Evolutionary conservation across 2,888 invertebrate genomes (phyloP).

Genomic region (Zaprionus bogoriensis): DNA sequence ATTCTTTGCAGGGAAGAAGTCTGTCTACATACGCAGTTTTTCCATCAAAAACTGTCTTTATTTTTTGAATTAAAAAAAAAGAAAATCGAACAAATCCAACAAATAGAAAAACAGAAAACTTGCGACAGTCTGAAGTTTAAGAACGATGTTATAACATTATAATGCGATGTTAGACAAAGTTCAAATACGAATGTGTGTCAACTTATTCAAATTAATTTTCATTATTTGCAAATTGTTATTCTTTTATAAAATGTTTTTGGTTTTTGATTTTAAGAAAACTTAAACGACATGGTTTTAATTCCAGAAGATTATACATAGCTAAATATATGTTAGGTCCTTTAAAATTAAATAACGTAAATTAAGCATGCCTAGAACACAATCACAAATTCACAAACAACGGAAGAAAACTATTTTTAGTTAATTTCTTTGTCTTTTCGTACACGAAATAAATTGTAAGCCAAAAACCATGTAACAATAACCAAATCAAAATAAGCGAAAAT

Average conservation of each 20-base stretch:
- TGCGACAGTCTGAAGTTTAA: slow-evolving; percentile 32
- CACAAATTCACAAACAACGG: slow-evolving; percentile 27
- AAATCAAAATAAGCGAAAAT: slow-evolving; percentile 39
- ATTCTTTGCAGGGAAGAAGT: slow-evolving; percentile 56
- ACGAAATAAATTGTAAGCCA: slow-evolving; percentile 11
- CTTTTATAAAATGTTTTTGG: slow-evolving; percentile 17
- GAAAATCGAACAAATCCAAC: slow-evolving; percentile 22
- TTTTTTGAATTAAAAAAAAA: too few species aligned
- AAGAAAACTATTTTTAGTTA: too few species aligned
- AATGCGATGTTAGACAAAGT: slow-evolving; percentile 54
- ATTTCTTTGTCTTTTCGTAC: slow-evolving; percentile 30
- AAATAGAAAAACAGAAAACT: slow-evolving; percentile 24
- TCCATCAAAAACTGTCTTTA: too few species aligned
- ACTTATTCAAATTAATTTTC: slow-evolving; percentile 68
- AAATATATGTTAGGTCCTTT: slow-evolving; percentile 55
- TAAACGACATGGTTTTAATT: slow-evolving; percentile 62
- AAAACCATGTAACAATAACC: slow-evolving; percentile 26
- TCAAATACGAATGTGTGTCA: slow-evolving; percentile 75
- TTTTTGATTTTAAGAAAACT: slow-evolving; percentile 57
- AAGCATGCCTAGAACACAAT: slow-evolving; percentile 52
- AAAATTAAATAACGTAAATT: slow-evolving; percentile 39
- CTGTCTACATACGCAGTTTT: too few species aligned
- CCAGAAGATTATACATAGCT: slow-evolving; percentile 66
- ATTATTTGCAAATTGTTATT: slow-evolving; percentile 62
- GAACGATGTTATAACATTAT: slow-evolving; percentile 45